Base-by-base conservation (phyloP, 2,888 invertebrate species). In the Phlogophora meticulosa region DNA sequence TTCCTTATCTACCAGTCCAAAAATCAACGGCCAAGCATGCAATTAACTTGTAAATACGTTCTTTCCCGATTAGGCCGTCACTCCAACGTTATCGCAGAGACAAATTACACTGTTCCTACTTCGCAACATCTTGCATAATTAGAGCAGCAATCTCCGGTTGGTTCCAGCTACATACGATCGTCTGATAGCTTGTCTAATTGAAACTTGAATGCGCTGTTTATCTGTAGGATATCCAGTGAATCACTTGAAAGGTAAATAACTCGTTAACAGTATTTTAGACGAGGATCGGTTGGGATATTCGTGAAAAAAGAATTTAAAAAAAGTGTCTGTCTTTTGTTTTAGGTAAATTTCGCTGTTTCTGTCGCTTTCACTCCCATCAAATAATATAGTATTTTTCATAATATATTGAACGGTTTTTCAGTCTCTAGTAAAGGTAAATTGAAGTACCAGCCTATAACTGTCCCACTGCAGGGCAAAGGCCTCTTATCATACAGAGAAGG, bases 141-240 rank as follows among this genome's bases (percentile, higher is more conserved):
- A 88, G 89, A 87, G 87, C 85, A 82, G 89, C 89, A 92, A 92
- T 91, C 89, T 91, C 91, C 90, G 88, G 87, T 78, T 81, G 79
- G 82, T 66, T 82, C 66, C 76, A 60, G 73, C 82, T 82, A 85
- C 86, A 83, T 73, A 83, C 85, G 85, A 88, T 85, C 76, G 78
- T 78, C 79, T 83, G 87, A 87, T 87, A 85, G 83, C 83, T 74
- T 67, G 61, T 78, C 86, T 89, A 91, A 89, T 88, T 89, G 89
- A 88, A 90, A 90, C 87, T 82, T 83, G 85, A 84, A 85, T 82
- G 78, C 73, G 72, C 78, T 85, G 84, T 83, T 84, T 86, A 88
- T 88, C 86, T 83, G 83, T 76, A 84, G 76, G 76, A 80, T 82
- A 82, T 85, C 80, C 74, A 85, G 69, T 20, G 58, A 63, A 72